These are phyloP conservation scores for Mus caroli DNA, from an alignment of 2,797 vertebrate genomes.

Conservation along the genomic window DNA sequence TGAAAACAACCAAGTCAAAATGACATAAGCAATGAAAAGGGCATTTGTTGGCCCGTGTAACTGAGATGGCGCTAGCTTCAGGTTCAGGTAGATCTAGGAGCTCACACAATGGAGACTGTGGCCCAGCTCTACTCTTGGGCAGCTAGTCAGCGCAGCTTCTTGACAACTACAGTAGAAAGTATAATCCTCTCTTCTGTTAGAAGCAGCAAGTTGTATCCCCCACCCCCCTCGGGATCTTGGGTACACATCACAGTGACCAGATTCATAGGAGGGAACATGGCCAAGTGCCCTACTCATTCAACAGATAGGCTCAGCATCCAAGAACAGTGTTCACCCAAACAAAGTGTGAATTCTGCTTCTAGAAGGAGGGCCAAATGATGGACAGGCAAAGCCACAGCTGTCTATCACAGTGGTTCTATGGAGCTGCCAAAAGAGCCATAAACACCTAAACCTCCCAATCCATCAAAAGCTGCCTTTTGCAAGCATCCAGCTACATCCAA, in stretches of 20 bases:
- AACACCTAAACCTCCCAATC: constrained; percentile 23
- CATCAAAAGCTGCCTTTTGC: constrained; percentile 47
- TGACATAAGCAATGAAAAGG: constrained; percentile 30
- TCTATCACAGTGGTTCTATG: constrained; percentile 21
- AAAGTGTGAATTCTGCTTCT: constrained; percentile 4
- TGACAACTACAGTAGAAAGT: constrained; percentile 24
- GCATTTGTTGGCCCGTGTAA: background rate
- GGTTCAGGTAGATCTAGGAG: constrained; percentile 58
- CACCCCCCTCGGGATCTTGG: background rate
- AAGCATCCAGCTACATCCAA: background rate
- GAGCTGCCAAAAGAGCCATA: constrained; percentile 31
- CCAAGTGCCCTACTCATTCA: background rate
- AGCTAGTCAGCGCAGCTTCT: constrained; percentile 49
- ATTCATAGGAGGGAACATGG: background rate
- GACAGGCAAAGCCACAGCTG: constrained; percentile 27
- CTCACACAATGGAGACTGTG: constrained; percentile 39
- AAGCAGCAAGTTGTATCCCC: constrained; percentile 53
- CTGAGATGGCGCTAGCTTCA: constrained; percentile 32
- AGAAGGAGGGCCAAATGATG: background rate
- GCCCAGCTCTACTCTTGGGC: background rate
- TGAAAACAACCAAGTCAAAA: constrained; percentile 60
- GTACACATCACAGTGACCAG: background rate
- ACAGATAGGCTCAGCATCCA: constrained; percentile 18
- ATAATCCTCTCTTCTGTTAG: constrained; percentile 17
- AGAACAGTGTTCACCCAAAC: constrained; percentile 19